Percentiles rank a stretch among this genome's conserved stretches.
Conservation (phyloP, 2,888 invertebrate species). For the Synergus japonicus region DNA sequence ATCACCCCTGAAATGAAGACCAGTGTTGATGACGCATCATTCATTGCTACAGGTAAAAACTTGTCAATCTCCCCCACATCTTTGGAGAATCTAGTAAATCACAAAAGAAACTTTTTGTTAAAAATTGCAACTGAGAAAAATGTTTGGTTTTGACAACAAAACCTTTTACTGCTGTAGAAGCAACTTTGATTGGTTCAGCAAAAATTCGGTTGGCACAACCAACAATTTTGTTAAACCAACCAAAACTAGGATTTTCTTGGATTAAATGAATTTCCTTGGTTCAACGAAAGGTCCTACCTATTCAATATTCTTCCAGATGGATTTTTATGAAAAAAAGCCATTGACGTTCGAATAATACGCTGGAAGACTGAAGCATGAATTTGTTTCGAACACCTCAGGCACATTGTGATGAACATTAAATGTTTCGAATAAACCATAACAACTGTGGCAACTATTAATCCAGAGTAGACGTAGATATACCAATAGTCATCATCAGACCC, state of each 20-base stretch:
- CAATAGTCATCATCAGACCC: conserved; percentile 68
- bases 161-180: no score
- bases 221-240: no score
- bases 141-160: no score
- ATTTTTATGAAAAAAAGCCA: conserved; percentile 93
- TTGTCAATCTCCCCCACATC: conserved; percentile 86
- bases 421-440: conserved; percentile 76
- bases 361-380: conserved; percentile 85
- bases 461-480: conserved; percentile 80
- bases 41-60: conserved; percentile 6
- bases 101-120: no score
- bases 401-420: conserved; percentile 81
- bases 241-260: no score
- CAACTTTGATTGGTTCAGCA: no score
- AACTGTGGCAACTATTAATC: conserved; percentile 74
- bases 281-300: conserved; percentile 39
- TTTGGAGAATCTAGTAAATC: conserved; percentile 85
- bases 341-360: conserved; percentile 87
- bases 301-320: conserved; percentile 80
- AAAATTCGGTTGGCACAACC: no score
- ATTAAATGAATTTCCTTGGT: no score
- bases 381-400: conserved; percentile 87
- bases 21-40: conserved; percentile 8
- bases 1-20: conserved; percentile 32
- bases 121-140: no score